These are phyloP conservation scores for Polypterus senegalus DNA, from an alignment of 2,113 vertebrate genomes.

Conservation along the genomic window DNA sequence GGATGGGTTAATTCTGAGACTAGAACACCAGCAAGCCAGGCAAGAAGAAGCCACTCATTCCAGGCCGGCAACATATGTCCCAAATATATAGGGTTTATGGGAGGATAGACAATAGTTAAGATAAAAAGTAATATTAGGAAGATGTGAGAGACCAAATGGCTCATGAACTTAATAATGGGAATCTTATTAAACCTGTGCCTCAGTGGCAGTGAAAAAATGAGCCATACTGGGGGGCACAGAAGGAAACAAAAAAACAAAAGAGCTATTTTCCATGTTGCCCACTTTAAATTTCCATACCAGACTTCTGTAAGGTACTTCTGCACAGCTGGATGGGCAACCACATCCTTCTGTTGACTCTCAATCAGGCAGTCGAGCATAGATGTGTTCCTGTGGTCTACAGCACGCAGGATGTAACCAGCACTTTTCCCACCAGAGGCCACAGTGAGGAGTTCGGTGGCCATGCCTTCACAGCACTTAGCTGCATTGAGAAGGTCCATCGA, in stretches of 20 bases:
- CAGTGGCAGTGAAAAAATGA: constrained; percentile 34
- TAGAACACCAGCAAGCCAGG: constrained; percentile 35
- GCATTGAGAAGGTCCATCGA: constrained; percentile 31
- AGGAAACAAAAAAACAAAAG: constrained; percentile 35
- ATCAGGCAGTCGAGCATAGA: constrained; percentile 35
- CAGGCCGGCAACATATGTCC: constrained; percentile 26
- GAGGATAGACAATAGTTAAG: constrained; percentile 34
- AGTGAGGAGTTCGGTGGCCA: constrained; percentile 36
- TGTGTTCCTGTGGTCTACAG: constrained; percentile 28
- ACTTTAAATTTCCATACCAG: constrained; percentile 33
- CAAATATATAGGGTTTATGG: constrained; percentile 28
- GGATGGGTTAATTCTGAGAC: constrained; percentile 35
- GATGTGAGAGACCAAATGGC: constrained; percentile 39
- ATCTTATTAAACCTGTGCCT: constrained; percentile 32
- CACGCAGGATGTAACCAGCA: constrained; percentile 24
- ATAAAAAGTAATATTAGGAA: constrained; percentile 37
- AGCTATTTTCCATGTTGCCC: constrained; percentile 34
- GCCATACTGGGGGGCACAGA: constrained; percentile 33
- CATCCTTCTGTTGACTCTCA: constrained; percentile 34
- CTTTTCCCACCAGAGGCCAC: constrained; percentile 28
- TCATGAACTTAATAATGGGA: constrained; percentile 44
- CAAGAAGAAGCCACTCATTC: constrained; percentile 36
- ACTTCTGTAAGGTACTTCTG: constrained; percentile 40
- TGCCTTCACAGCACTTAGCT: constrained; percentile 30
- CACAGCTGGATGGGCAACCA: constrained; percentile 36